Conservation (phyloP, 30 jellyfish, hydroid and myxozoan genomes). For the Turritopsis rubra region DNA sequence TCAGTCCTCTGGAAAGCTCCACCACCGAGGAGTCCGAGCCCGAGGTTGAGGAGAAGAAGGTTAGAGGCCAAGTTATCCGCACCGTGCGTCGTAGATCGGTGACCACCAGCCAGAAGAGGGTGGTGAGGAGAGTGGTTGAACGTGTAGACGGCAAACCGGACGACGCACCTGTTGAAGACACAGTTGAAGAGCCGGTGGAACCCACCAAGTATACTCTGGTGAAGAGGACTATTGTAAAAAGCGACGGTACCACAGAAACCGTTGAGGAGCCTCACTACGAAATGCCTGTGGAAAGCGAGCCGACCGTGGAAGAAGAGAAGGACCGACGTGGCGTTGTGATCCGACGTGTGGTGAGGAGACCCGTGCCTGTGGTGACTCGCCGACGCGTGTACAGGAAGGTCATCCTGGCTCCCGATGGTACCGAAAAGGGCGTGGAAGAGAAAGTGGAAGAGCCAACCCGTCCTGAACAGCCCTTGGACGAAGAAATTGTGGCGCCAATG, state of each 20-base stretch:
- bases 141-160: conserved; percentile 58
- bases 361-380: conserved; percentile 40
- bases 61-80: conserved; percentile 51
- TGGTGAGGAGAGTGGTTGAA: conserved; percentile 52
- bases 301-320: conserved; percentile 13
- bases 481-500: conserved; percentile 4
- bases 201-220: conserved; percentile 48
- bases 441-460: conserved; percentile 28
- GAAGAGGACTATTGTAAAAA: conserved; percentile 31
- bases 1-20: conserved; percentile 51
- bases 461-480: conserved; percentile 30
- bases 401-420: conserved; percentile 45
- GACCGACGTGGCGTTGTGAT: conserved; percentile 8
- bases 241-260: conserved; percentile 42
- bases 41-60: conserved; percentile 39
- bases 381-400: conserved; percentile 56
- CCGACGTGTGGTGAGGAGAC: conserved; percentile 6
- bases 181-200: conserved; percentile 51
- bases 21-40: conserved; percentile 57
- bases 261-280: conserved; percentile 68
- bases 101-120: conserved; percentile 53
- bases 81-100: conserved; percentile 55
- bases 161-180: conserved; percentile 62
- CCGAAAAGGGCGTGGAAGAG: conserved; percentile 33
- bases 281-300: conserved; percentile 55